These are phyloP conservation scores for Rhagoletis pomonella DNA, from an alignment of 1,140 invertebrate genomes.

Conservation along the genomic window DNA sequence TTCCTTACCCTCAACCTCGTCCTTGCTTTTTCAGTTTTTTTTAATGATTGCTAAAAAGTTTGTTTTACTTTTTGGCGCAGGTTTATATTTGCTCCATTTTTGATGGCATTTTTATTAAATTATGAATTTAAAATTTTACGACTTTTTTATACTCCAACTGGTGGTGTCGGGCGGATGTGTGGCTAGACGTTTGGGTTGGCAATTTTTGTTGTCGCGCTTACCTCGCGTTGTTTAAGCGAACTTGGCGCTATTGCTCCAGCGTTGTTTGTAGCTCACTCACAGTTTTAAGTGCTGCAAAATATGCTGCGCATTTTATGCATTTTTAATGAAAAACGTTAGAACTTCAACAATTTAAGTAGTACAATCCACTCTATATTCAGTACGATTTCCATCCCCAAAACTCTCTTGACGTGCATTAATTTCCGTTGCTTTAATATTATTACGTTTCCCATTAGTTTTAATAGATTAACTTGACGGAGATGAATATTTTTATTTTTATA, in stretches of 20 bases:
- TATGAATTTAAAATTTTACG: constrained; percentile 54
- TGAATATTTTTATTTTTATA: no score
- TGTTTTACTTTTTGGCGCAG: neutral
- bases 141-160: constrained; percentile 29
- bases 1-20: neutral
- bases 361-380: neutral
- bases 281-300: constrained; percentile 34
- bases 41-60: constrained; percentile 25
- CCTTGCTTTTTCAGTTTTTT: neutral
- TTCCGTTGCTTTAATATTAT: neutral
- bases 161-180: neutral
- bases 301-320: constrained; percentile 40
- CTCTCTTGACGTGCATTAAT: neutral
- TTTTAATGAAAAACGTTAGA: no score
- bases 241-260: neutral
- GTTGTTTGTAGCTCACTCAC: neutral
- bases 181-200: constrained; percentile 8
- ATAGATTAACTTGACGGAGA: no score
- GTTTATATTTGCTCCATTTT: neutral
- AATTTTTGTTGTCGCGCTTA: neutral
- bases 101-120: constrained; percentile 48
- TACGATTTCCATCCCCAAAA: neutral
- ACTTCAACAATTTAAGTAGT: neutral
- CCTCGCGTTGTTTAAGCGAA: no score
- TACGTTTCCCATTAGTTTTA: neutral